Percentiles rank a stretch among this genome's conserved stretches.
These are phyloP conservation scores for Peromyscus melanophrys DNA, from an alignment of 2,797 vertebrate species.

Conservation along the genomic window DNA sequence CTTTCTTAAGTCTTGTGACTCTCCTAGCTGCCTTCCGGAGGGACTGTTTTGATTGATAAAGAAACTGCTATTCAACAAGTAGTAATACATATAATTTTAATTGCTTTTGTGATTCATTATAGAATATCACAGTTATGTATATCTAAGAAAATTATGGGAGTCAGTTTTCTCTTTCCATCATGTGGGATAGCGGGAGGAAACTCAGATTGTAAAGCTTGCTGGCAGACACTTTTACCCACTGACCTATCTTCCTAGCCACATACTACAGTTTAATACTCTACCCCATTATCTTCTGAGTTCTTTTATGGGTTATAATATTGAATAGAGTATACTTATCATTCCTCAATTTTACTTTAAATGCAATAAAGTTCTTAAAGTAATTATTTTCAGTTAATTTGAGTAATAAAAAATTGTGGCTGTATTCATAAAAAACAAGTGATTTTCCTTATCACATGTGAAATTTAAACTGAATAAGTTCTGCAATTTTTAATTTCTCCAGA, in stretches of 20 bases:
- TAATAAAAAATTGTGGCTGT: neutral
- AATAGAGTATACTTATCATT: neutral
- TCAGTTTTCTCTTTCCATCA: no score
- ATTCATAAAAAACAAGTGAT: slow-evolving; percentile 10
- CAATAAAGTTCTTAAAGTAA: slow-evolving; percentile 35
- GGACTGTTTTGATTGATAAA: neutral
- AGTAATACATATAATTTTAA: neutral
- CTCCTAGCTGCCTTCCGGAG: no score
- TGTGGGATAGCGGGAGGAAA: neutral
- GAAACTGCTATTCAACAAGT: neutral
- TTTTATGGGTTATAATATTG: neutral
- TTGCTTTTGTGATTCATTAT: neutral
- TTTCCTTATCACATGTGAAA: slow-evolving; percentile 37
- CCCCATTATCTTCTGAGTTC: neutral
- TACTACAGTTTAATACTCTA: neutral
- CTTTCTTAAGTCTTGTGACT: no score
- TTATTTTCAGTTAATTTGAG: neutral
- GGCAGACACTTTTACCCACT: neutral
- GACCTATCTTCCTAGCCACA: neutral
- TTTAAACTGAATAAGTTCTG: neutral
- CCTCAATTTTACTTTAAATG: neutral
- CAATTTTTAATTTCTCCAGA: neutral
- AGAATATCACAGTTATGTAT: slow-evolving; percentile 16
- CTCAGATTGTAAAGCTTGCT: neutral
- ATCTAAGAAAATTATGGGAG: neutral